phyloP scores from a whole-genome alignment of 2,113 vertebrate genomes.

The Chunga burmeisteri region DNA sequence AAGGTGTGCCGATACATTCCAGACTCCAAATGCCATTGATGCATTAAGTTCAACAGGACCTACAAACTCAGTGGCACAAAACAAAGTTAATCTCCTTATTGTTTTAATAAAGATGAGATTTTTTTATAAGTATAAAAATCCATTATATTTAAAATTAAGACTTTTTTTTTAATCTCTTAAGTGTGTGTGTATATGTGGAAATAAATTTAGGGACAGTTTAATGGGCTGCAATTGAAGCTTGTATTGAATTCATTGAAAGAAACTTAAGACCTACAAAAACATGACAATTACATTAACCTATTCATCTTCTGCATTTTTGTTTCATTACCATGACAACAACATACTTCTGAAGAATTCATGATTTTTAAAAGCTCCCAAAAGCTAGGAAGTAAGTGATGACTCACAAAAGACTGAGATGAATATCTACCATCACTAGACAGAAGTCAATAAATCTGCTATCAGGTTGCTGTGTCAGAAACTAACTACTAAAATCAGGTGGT shows the following conservation, averaged over 20 bases:
- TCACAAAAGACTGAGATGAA: neutral
- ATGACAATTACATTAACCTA: neutral
- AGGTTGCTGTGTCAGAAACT: neutral
- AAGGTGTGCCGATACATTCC: neutral
- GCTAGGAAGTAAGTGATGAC: neutral
- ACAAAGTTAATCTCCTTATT: neutral
- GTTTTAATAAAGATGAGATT: neutral
- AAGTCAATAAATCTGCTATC: neutral
- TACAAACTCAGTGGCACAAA: neutral
- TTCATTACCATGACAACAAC: neutral
- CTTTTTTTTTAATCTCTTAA: neutral
- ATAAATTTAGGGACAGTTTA: neutral
- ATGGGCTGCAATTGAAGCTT: neutral
- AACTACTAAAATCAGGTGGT: neutral
- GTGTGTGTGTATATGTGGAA: rapidly evolving
- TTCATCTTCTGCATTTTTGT: neutral
- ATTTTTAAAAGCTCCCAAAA: neutral
- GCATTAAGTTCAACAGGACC: neutral
- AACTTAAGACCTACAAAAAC: neutral
- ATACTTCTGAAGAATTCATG: neutral
- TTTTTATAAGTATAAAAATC: neutral
- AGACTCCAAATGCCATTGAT: neutral
- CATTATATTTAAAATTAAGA: neutral
- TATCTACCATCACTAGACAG: neutral
- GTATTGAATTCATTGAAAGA: neutral